These are phyloP conservation scores for Crotalus horridus DNA, from an alignment of 2,113 vertebrate genomes.

Conservation along the genomic window DNA sequence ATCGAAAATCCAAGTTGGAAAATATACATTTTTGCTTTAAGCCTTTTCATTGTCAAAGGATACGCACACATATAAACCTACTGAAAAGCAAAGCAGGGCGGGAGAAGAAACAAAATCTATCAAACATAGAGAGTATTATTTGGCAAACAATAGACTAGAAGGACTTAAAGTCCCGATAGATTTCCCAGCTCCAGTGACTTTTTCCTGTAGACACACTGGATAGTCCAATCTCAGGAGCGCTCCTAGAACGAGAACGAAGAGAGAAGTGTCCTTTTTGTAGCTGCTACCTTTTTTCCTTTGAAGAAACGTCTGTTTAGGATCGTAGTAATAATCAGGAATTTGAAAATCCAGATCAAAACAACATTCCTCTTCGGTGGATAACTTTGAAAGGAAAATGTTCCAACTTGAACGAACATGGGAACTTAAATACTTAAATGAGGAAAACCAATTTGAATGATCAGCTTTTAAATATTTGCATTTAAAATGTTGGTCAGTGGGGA, in stretches of 20 bases:
- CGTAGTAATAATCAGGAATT: slow-evolving; percentile 23
- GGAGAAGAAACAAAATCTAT: neutral
- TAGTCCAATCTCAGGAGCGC: neutral
- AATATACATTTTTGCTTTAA: neutral
- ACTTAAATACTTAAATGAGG: neutral
- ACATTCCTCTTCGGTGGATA: neutral
- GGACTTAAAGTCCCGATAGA: too few species aligned
- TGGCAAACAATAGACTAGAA: neutral
- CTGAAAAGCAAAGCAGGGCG: neutral
- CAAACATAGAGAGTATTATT: too few species aligned
- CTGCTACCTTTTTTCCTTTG: slow-evolving; percentile 4
- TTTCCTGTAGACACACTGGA: neutral
- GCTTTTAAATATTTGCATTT: neutral
- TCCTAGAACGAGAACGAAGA: neutral
- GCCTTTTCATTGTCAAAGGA: neutral
- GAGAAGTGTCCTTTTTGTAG: neutral
- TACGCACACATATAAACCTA: too few species aligned
- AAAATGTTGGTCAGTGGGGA: neutral
- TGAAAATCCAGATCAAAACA: neutral
- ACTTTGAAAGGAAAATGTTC: neutral
- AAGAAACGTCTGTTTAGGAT: neutral
- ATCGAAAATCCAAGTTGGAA: neutral
- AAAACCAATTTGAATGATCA: neutral
- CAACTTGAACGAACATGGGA: neutral
- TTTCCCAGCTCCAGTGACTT: neutral